Evolutionary conservation across 2,113 vertebrate genomes (phyloP).

Genomic region (Ploceus nigricollis): DNA sequence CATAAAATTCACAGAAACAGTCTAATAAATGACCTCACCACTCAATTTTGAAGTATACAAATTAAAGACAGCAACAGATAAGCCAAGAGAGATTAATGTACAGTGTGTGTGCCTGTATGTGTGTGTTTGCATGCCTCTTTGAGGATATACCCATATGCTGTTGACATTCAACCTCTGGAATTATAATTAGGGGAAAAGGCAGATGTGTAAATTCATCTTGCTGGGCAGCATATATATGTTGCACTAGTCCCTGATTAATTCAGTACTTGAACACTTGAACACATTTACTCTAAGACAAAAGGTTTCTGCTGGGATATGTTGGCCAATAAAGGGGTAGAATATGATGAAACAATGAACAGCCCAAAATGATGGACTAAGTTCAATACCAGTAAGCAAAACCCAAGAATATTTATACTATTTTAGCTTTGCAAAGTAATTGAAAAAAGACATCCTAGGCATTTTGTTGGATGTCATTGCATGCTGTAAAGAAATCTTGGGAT

Average conservation of each 20-base stretch:
- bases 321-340: background rate
- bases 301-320: conserved; percentile 19
- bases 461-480: conserved; percentile 11
- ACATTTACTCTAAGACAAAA: conserved; percentile 42
- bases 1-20: conserved; percentile 56
- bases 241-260: conserved; percentile 36
- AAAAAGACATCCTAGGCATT: conserved; percentile 13
- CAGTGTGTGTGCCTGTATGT: background rate
- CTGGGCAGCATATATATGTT: conserved; percentile 17
- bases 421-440: conserved; percentile 22
- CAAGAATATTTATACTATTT: conserved; percentile 33
- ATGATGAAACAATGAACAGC: background rate
- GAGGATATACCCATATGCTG: conserved; percentile 36
- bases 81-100: conserved; percentile 53
- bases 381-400: background rate
- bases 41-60: conserved; percentile 60
- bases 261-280: background rate
- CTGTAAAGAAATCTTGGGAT: conserved; percentile 39
- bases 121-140: background rate
- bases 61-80: conserved; percentile 53
- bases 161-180: conserved; percentile 59
- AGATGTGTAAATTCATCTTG: conserved; percentile 63
- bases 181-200: conserved; percentile 63
- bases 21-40: conserved; percentile 65
- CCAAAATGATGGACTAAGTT: background rate